Evolutionary conservation across 2,888 invertebrate genomes (phyloP).

Genomic region (Drosophila parthenogenetica): DNA sequence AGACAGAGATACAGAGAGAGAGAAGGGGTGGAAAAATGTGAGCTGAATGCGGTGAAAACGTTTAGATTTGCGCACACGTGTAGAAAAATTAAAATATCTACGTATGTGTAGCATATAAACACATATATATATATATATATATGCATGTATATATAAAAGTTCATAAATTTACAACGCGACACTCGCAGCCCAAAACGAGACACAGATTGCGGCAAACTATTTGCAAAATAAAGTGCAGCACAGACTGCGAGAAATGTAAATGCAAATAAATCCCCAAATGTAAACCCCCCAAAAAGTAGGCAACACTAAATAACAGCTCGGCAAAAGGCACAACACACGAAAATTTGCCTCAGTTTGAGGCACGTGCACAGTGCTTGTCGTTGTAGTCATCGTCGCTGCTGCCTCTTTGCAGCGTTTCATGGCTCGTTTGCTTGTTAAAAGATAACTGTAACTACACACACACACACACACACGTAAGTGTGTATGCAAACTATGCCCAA

Average conservation of each 20-base stretch:
- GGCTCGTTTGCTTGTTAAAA: constrained; percentile 70
- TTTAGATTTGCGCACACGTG: constrained; percentile 53
- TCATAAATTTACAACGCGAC: constrained; percentile 72
- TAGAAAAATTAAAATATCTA: constrained; percentile 60
- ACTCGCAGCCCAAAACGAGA: constrained; percentile 54
- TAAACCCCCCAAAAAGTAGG: constrained; percentile 58
- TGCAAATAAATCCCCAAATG: constrained; percentile 77
- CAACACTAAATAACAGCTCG: constrained; percentile 64
- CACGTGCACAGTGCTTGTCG: constrained; percentile 30
- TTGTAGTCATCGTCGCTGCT: constrained; percentile 18
- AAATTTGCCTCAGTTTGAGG: constrained; percentile 47
- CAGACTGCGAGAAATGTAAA: constrained; percentile 44
- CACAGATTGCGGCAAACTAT: constrained; percentile 77
- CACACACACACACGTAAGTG: constrained; percentile 16
- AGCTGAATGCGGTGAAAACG: constrained; percentile 28
- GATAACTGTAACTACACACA: constrained; percentile 56
- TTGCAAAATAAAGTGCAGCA: constrained; percentile 65
- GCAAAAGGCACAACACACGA: background rate
- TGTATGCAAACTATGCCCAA: constrained; percentile 68
- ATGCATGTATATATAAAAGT: constrained; percentile 48
- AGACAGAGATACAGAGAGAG: constrained; percentile 8
- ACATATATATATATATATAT: too few species aligned
- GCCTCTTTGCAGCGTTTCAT: constrained; percentile 52
- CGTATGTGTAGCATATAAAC: constrained; percentile 1
- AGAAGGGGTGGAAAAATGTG: background rate